Base-by-base conservation (phyloP, 2,113 vertebrate genomes). In the Crotalus viridis region DNA sequence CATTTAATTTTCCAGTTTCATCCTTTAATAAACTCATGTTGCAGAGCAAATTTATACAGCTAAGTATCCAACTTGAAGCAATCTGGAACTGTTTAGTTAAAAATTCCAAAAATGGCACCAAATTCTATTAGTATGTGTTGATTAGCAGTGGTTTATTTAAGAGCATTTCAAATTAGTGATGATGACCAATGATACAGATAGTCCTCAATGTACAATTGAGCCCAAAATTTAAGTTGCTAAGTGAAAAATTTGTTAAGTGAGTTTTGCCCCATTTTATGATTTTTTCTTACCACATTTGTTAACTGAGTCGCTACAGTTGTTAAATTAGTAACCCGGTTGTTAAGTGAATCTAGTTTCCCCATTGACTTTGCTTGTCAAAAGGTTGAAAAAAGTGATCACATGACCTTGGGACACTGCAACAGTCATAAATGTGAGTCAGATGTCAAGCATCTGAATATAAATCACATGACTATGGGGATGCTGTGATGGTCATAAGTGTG, bases 1-100 rank as follows among this genome's bases (percentile, higher is more conserved):
- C 96, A 93, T 91, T 93, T 91, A 81, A 91, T 91, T 94, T 93
- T 91, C 89, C 22, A 81, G 48, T 89, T 88, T 95, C 93, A 48
- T 28, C 6, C 87, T 0, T 0, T 91, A 87, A 89, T 55, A 54
- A 4, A 28, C 8, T 17, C 56, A 52, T 3, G 21, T 46, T 89
- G 12, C 15, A 85, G 59, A 7, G 52, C 10, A 24, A 24, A 85
- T 51, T 26, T 92, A 56, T 57, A 55, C 85, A 3, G 7, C n/a
- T 59, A 24, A 81, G 52, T 28, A 51, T 2, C 48, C 22, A 28
- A 22, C 59, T 46, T 85, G 54, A 85, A 85, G 12, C 9, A 48
- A 17, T 89, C 17, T 21, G 46, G 55, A 55, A 13, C 15, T 10
- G 28, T 10, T 89, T 17, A 59, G 43, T 8, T 46, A 89, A 55